phyloP scores from a whole-genome alignment of 2,888 invertebrate species.

The Dexiosoma caninum region DNA sequence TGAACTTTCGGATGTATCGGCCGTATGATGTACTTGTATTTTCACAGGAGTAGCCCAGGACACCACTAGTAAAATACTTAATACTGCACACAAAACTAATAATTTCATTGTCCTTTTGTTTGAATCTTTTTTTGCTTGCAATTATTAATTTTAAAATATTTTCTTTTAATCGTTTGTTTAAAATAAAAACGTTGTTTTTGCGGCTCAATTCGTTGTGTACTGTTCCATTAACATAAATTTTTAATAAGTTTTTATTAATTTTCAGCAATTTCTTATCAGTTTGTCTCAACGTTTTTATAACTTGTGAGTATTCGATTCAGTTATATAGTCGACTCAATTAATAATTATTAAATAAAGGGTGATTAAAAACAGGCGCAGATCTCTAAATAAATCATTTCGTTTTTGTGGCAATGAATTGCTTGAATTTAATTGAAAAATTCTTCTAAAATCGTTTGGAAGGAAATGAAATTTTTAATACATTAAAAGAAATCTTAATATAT shows the following conservation, averaged over 20 bases:
- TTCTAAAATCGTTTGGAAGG: too few relatives aligned
- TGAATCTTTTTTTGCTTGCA: background rate
- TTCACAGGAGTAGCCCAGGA: conserved; percentile 43
- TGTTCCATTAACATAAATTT: conserved; percentile 57
- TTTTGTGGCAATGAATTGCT: too few relatives aligned
- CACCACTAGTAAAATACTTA: conserved; percentile 26
- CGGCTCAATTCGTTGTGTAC: conserved; percentile 53
- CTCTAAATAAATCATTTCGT: too few relatives aligned
- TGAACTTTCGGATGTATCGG: background rate
- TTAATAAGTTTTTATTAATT: conserved; percentile 59
- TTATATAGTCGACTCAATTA: background rate
- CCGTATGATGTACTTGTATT: background rate
- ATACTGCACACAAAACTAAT: conserved; percentile 34
- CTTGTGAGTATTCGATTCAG: background rate
- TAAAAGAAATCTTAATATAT: too few relatives aligned
- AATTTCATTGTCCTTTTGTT: conserved; percentile 80
- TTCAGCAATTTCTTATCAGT: conserved; percentile 56
- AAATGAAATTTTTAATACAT: too few relatives aligned
- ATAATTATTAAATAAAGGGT: too few relatives aligned
- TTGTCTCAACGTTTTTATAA: conserved; percentile 1
- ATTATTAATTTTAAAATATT: background rate
- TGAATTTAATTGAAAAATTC: too few relatives aligned
- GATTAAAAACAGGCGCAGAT: too few relatives aligned
- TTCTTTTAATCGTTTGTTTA: conserved; percentile 5
- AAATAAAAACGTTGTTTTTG: conserved; percentile 44